Conservation (phyloP, 2,888 invertebrate species). For the Julus scanicus region DNA sequence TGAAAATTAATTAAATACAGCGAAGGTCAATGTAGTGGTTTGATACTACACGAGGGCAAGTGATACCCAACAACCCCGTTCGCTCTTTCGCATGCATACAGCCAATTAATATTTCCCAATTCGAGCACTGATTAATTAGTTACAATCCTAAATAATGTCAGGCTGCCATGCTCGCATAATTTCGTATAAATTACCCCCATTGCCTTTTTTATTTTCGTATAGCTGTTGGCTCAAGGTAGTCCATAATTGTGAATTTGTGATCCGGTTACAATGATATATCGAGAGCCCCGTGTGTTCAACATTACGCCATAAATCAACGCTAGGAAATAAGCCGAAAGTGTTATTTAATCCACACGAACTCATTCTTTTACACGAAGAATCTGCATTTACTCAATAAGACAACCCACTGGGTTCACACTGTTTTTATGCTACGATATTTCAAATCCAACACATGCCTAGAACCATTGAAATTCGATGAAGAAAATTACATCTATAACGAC, state of each 20-base stretch:
- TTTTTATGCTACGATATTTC: not conserved
- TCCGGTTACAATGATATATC: constrained; percentile 23
- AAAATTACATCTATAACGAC: not conserved
- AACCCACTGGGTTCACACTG: constrained; percentile 19
- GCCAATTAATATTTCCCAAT: constrained; percentile 13
- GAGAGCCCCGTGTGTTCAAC: not conserved
- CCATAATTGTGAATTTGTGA: constrained; percentile 36
- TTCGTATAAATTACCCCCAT: not conserved
- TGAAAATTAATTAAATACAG: not conserved
- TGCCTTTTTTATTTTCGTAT: not conserved
- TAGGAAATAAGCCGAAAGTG: constrained; percentile 22
- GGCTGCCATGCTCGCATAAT: constrained; percentile 10
- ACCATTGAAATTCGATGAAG: not conserved
- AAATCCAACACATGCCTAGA: not conserved
- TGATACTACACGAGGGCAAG: not conserved
- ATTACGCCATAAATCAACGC: constrained; percentile 21
- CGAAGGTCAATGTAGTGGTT: not conserved
- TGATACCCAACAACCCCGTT: not conserved
- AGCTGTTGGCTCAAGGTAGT: constrained; percentile 30
- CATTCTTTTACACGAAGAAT: constrained; percentile 14
- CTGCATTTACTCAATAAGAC: not conserved
- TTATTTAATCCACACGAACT: constrained; percentile 42
- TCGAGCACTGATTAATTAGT: constrained; percentile 27
- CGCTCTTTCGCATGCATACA: not conserved
- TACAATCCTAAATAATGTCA: not conserved